Percentiles rank a stretch among this genome's conserved stretches.
Conservation (phyloP, 2,113 vertebrate genomes). For the Cololabis saira region DNA sequence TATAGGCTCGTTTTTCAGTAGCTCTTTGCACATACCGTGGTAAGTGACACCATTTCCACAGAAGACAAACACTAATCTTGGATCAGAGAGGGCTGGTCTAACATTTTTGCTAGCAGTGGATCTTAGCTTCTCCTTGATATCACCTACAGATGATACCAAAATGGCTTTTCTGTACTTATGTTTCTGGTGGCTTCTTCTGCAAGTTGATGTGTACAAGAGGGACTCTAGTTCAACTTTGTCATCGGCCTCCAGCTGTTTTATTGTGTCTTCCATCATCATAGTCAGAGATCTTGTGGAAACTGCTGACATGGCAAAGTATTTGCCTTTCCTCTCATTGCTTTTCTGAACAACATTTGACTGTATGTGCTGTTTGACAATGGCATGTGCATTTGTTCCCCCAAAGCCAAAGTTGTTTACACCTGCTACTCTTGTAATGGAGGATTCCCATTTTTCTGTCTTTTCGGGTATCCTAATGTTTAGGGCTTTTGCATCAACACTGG, state of each 20-base stretch:
- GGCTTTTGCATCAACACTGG: constrained; percentile 76
- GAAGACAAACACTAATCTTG: constrained; percentile 87
- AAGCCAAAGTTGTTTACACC: constrained; percentile 90
- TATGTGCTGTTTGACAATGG: constrained; percentile 82
- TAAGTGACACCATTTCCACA: constrained; percentile 86
- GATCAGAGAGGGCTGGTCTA: constrained; percentile 38
- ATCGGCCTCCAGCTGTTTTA: constrained; percentile 68
- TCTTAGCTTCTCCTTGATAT: constrained; percentile 81
- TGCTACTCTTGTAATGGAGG: constrained; percentile 74
- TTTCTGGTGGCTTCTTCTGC: constrained; percentile 85
- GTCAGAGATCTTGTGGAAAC: constrained; percentile 81
- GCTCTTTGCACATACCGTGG: constrained; percentile 82
- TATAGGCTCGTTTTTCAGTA: constrained; percentile 81
- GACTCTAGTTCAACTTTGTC: constrained; percentile 69
- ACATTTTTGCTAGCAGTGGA: constrained; percentile 21
- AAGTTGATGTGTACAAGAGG: constrained; percentile 86
- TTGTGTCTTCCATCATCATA: constrained; percentile 75
- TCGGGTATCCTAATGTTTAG: constrained; percentile 81
- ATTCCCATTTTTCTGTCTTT: constrained; percentile 81
- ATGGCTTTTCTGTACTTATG: constrained; percentile 84
- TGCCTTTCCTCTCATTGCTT: constrained; percentile 53
- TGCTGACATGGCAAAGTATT: constrained; percentile 85
- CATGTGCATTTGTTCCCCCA: constrained; percentile 88
- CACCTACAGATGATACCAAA: constrained; percentile 74
- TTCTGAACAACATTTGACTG: constrained; percentile 40